Evolutionary conservation across 2,797 vertebrate genomes (phyloP).

Genomic region (Enteromius unitaeniatus): DNA sequence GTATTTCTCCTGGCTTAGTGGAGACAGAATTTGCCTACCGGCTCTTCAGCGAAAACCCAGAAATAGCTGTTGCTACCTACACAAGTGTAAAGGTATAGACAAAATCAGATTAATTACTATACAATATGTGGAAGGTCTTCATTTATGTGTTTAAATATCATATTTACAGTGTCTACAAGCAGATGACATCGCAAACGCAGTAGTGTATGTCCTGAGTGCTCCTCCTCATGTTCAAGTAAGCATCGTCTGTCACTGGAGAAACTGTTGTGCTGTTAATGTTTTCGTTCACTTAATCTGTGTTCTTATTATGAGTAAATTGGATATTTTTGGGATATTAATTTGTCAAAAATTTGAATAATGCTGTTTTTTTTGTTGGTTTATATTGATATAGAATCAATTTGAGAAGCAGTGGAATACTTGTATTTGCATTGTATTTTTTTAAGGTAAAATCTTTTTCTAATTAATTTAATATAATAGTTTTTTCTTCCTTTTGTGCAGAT

Average conservation of each 20-base stretch:
- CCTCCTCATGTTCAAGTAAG: conserved; percentile 87
- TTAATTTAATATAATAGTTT: background rate
- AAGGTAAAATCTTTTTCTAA: background rate
- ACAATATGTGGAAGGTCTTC: background rate
- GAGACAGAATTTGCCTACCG: conserved; percentile 84
- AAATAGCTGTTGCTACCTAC: conserved; percentile 79
- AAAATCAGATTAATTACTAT: background rate
- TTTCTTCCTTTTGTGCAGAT: conserved; percentile 74
- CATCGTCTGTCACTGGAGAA: background rate
- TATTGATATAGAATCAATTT: background rate
- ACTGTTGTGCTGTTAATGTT: background rate
- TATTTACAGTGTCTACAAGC: conserved; percentile 79
- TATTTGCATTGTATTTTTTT: background rate
- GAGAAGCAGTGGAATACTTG: background rate
- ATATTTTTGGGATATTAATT: background rate
- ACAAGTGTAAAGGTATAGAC: conserved; percentile 80
- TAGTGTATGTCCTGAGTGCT: conserved; percentile 82
- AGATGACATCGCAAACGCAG: conserved; percentile 83
- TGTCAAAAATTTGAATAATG: too few species aligned
- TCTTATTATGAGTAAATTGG: background rate
- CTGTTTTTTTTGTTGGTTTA: background rate
- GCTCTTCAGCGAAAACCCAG: conserved; percentile 72
- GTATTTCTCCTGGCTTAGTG: conserved; percentile 89
- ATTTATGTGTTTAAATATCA: background rate
- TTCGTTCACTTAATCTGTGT: background rate